A percentile compares a stretch with the other conserved stretches of the same genome.
phyloP scores from a whole-genome alignment of 2,797 vertebrate genomes.

The Rhinogobio ventralis region DNA sequence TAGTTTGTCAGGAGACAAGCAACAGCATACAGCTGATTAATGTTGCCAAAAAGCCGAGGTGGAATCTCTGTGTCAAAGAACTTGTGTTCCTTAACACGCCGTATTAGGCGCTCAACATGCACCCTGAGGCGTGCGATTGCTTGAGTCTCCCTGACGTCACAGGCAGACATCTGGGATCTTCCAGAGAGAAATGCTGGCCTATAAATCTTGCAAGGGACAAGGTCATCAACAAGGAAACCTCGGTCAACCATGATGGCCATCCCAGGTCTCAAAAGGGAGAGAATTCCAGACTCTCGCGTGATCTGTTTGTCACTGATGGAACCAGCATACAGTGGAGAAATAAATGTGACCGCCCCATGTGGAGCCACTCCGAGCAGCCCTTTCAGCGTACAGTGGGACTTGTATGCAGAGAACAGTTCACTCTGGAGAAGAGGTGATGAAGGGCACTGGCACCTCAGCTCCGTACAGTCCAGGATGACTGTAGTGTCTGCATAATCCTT shows the following conservation, averaged over 20 bases:
- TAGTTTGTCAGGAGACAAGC: background rate
- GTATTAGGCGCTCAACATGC: background rate
- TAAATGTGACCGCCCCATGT: background rate
- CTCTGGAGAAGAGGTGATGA: too few relatives aligned
- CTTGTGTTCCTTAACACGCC: background rate
- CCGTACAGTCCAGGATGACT: background rate
- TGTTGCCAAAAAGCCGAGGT: background rate
- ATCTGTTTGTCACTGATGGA: background rate
- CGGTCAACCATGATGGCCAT: background rate
- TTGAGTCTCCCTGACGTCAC: background rate
- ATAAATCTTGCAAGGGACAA: background rate
- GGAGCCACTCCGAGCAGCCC: background rate
- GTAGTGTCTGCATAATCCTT: conserved; percentile 2
- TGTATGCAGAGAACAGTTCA: too few relatives aligned
- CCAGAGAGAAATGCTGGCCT: conserved; percentile 6
- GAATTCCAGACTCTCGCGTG: background rate
- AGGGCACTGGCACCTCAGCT: too few relatives aligned
- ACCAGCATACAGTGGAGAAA: background rate
- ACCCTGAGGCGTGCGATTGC: background rate
- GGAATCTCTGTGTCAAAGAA: background rate
- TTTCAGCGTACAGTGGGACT: background rate
- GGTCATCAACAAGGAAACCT: background rate
- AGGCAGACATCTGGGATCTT: background rate
- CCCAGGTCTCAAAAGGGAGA: background rate
- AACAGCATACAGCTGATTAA: background rate